Conservation (phyloP, 2,113 vertebrate species). For the Saguinus midas region DNA sequence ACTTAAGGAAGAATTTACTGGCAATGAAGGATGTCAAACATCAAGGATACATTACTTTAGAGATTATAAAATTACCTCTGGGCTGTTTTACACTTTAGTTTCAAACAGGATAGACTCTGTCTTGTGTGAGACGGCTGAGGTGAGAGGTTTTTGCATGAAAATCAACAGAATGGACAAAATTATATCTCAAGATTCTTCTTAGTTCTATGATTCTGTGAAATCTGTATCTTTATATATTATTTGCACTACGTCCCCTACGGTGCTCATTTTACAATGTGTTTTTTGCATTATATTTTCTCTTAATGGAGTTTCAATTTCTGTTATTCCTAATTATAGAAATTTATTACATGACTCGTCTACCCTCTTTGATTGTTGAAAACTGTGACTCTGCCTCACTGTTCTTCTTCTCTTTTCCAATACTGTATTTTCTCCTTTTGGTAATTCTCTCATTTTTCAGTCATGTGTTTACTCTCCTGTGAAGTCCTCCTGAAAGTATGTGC, state of each 20-base stretch:
- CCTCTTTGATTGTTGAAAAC: neutral
- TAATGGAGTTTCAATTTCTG: constrained; percentile 51
- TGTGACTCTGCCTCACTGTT: neutral
- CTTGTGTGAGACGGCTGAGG: constrained; percentile 23
- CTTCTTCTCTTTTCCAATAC: neutral
- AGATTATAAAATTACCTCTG: constrained; percentile 38
- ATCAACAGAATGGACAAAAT: neutral
- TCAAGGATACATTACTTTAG: constrained; percentile 36
- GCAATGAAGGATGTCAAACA: constrained; percentile 44
- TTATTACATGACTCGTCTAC: neutral
- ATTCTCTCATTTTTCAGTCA: neutral
- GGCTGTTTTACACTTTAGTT: constrained; percentile 50
- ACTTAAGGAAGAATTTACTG: constrained; percentile 53
- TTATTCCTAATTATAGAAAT: constrained; percentile 25
- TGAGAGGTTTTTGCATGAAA: constrained; percentile 36
- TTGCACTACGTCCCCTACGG: neutral
- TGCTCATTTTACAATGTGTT: constrained; percentile 7
- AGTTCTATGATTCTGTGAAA: neutral
- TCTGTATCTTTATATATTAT: constrained; percentile 9
- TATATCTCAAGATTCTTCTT: constrained; percentile 27
- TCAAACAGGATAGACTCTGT: constrained; percentile 13
- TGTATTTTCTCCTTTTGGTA: constrained; percentile 1
- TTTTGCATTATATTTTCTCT: constrained; percentile 20
- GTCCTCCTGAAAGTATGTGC: neutral
- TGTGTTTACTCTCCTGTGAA: neutral